Conservation (phyloP, 2,113 vertebrate species). For the Empidonax traillii region DNA sequence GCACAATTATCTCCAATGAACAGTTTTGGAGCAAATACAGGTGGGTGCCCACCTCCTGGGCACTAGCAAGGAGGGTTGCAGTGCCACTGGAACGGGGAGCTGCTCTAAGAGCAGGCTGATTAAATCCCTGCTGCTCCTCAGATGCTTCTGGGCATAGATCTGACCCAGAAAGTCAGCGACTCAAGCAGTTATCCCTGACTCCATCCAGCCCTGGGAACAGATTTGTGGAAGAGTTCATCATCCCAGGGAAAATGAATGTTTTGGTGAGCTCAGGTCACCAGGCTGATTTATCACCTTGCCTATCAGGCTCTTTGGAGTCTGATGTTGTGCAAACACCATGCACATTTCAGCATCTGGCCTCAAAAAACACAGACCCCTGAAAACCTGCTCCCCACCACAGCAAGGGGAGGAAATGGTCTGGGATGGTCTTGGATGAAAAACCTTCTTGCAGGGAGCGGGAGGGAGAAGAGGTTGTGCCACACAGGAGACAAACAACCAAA, state of each 20-base stretch:
- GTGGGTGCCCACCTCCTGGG: background rate
- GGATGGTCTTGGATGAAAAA: background rate
- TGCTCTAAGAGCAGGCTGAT: background rate
- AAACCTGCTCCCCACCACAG: background rate
- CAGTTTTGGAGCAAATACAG: background rate
- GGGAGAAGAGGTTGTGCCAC: background rate
- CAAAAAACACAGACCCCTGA: fast-evolving
- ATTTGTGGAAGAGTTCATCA: background rate
- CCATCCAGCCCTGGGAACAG: background rate
- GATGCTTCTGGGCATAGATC: fast-evolving
- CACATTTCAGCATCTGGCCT: background rate
- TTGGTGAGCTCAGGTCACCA: background rate
- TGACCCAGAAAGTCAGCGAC: background rate
- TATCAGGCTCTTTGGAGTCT: background rate
- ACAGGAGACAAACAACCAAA: background rate
- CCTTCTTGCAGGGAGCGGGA: background rate
- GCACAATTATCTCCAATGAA: background rate
- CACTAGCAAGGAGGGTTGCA: background rate
- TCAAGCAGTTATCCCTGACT: background rate
- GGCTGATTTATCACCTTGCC: background rate
- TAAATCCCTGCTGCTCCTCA: background rate
- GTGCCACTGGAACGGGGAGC: background rate
- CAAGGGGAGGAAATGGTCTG: background rate
- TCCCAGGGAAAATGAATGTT: background rate
- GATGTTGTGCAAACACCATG: background rate